Percentiles rank a stretch among this genome's conserved stretches.
phyloP scores from a whole-genome alignment of 2,113 vertebrate genomes.

The Uria aalge region DNA sequence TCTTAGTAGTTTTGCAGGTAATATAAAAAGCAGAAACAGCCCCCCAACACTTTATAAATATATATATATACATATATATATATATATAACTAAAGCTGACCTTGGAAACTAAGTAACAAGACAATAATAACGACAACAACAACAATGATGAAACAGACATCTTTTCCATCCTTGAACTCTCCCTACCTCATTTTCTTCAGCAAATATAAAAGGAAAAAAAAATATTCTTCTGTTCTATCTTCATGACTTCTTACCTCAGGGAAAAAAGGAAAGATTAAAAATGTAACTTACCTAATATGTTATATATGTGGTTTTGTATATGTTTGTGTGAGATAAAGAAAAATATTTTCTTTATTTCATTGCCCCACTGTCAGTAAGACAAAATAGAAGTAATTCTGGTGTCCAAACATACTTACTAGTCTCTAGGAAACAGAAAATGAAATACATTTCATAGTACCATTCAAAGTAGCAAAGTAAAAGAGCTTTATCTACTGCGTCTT shows the following conservation, averaged over 20 bases:
- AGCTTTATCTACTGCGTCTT: neutral
- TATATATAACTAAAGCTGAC: neutral
- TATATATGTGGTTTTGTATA: neutral
- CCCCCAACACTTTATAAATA: fast-evolving
- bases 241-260: neutral
- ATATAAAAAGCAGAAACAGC: neutral
- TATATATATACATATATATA: neutral
- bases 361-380: neutral
- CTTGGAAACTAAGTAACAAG: neutral
- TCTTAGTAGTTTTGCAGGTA: neutral
- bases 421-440: neutral
- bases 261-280: neutral
- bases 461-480: neutral
- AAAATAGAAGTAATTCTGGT: neutral
- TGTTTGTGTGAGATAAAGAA: neutral
- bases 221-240: neutral
- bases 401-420: neutral
- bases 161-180: neutral
- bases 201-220: neutral
- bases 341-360: neutral
- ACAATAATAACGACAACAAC: neutral
- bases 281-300: neutral
- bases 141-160: neutral
- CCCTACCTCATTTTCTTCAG: neutral
- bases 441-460: neutral